Evolutionary conservation across 1,140 invertebrate genomes (phyloP), one percentile per base, ranked within the genome.

Genomic region (Achroia grisella): DNA sequence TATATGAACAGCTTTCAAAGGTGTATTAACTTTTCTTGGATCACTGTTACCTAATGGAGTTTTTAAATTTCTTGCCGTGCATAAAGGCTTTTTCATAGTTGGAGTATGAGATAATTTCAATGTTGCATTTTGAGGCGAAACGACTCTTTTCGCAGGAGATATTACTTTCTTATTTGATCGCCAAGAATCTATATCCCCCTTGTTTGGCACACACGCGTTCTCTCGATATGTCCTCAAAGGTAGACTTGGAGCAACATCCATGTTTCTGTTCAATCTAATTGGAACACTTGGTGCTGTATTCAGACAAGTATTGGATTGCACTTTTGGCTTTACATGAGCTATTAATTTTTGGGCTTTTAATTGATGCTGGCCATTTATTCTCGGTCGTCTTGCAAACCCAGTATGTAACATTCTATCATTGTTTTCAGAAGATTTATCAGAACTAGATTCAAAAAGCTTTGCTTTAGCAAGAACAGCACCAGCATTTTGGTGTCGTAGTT

Each of bases 401-500:
- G 49, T 53, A 33, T 77, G 60, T 23, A 47, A 42, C 0, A 39
- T 39, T 46, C 74, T 80, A n/a, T 82, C 75, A 27, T 64, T 64
- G 46, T 39, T 48, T 37, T 82, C 80, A 4, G 78, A 82, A n/a
- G 81, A 82, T 37, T 76, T 82, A 42, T 85, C 81, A 1, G 81
- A 85, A 46, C 78, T 79, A 8, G 81, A 72, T 55, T 90, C 89
- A 52, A 91, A 91, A 6, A 91, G 74, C 56, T 89, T 90, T 0
- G 90, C 89, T 68, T 90, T 90, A 0, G 88, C 89, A 10, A 90
- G 64, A 1, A 91, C 90, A 65, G 90, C 89, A 3, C 90, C 90
- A 0, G 89, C 89, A 56, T 91, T 91, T 62, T 90, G 89, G 4
- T 77, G 71, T 15, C 90, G 79, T 8, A 91, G 48, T 60, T 90